These are phyloP conservation scores for Hylyphantes graminicola DNA, from an alignment of 1,140 invertebrate genomes.

Conservation along the genomic window DNA sequence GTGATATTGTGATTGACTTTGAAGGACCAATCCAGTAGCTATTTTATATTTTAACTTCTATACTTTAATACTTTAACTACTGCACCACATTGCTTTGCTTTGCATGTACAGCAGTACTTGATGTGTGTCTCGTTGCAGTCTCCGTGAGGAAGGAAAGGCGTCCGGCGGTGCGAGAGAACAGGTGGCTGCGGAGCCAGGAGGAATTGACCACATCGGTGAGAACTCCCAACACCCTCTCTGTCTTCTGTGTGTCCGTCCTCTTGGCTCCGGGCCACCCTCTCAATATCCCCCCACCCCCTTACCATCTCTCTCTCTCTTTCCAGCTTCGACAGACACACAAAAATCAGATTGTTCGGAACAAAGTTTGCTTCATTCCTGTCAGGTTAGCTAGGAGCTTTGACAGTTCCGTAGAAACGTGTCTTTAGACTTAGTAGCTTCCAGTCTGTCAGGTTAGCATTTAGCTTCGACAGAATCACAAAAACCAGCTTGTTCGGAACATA, in stretches of 20 bases:
- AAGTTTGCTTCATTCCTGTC: background rate
- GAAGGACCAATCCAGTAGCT: no score
- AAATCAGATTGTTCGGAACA: constrained; percentile 3
- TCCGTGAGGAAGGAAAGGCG: constrained; percentile 31
- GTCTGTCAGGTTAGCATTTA: background rate
- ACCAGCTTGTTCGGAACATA: constrained; percentile 1
- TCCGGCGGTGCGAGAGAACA: background rate
- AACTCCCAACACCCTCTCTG: constrained; percentile 46
- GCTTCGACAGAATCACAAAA: background rate
- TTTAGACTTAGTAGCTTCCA: no score
- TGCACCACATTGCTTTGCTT: no score
- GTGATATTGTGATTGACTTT: no score
- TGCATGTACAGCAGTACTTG: background rate
- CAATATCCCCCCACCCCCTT: constrained; percentile 4
- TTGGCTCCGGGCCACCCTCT: constrained; percentile 51
- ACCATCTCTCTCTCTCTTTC: constrained; percentile 13
- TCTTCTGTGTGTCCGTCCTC: constrained; percentile 55
- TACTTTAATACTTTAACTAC: no score
- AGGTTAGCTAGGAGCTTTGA: no score
- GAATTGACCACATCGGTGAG: constrained; percentile 47
- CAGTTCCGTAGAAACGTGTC: no score
- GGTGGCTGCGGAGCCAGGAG: constrained; percentile 49
- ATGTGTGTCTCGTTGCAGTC: constrained; percentile 20
- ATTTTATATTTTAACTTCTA: no score
- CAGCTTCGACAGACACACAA: background rate